Base-by-base conservation (phyloP, 2,113 vertebrate genomes). In the Brachypteracias leptosomus region DNA sequence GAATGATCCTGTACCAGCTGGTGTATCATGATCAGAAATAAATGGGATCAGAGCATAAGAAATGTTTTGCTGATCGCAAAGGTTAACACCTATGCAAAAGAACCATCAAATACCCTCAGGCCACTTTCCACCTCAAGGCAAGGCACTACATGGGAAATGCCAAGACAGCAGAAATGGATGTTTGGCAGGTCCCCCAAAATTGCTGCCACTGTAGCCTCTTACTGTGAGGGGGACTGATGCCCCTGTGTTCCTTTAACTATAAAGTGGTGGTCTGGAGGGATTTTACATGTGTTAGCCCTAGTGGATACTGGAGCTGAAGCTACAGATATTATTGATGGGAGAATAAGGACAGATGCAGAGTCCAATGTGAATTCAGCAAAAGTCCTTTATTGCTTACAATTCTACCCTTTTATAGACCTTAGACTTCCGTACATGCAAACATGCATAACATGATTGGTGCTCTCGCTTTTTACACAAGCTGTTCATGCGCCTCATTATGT, bases 211-310 rank as follows among this genome's bases (percentile, higher is more conserved):
- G 47, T 40, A 76, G 40, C 72, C 26, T 63, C 40, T 70, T 68
- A 76, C 25, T 3, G 0, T 38, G 11, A 63, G 5, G 16, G 14
- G 25, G 25, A 70, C 11, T 1, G 3, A 75, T 7, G 11, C 7
- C 10, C 9, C 29, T 40, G 5, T 47, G 25, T 62, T 77, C 49
- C 35, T 55, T 46, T 76, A 61, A 55, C 46, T 40, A 21, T 62
- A 6, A 47, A 65, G 36, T 79, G 18, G 19, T 22, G 8, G 8
- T 44, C 36, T 58, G 54, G 12, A 18, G 52, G 14, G 10, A 58
- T 36, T 67, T 66, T 33, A 57, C 11, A 22, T 13, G 14, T 33
- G 9, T 57, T 38, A 40, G 16, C 7, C 58, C 31, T 18, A 16
- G 29, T 49, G 55, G 46, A 40, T 70, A 40, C 20, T 29, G n/a